Conservation (phyloP, 2,797 vertebrate species). For the Natrix natrix region DNA sequence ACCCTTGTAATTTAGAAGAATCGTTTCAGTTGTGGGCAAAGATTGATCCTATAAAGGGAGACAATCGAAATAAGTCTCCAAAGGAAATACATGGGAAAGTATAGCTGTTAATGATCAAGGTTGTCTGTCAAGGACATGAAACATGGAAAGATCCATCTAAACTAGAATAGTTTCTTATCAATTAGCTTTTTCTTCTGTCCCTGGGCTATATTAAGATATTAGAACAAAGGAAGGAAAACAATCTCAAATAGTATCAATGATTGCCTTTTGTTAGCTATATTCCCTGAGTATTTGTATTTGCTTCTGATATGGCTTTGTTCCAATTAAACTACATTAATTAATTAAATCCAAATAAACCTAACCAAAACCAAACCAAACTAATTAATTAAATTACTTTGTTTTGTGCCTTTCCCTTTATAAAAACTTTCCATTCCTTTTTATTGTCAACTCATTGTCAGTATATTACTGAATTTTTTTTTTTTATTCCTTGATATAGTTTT, state of each 20-base stretch:
- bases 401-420: background rate
- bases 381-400: background rate
- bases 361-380: background rate
- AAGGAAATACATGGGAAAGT: background rate
- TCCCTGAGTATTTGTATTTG: background rate
- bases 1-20: background rate
- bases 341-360: too few relatives aligned
- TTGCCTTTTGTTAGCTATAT: background rate
- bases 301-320: background rate
- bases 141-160: background rate
- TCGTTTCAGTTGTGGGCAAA: background rate
- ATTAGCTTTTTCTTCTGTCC: background rate
- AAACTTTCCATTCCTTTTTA: background rate
- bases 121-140: background rate
- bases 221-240: background rate
- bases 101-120: background rate
- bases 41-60: background rate
- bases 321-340: background rate
- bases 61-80: background rate
- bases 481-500: background rate
- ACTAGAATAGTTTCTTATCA: background rate
- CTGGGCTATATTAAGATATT: background rate
- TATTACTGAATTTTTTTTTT: background rate
- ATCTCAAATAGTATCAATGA: background rate
- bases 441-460: background rate